Evolutionary conservation across 2,888 invertebrate species (phyloP).

Genomic region (Agapostemon virescens): DNA sequence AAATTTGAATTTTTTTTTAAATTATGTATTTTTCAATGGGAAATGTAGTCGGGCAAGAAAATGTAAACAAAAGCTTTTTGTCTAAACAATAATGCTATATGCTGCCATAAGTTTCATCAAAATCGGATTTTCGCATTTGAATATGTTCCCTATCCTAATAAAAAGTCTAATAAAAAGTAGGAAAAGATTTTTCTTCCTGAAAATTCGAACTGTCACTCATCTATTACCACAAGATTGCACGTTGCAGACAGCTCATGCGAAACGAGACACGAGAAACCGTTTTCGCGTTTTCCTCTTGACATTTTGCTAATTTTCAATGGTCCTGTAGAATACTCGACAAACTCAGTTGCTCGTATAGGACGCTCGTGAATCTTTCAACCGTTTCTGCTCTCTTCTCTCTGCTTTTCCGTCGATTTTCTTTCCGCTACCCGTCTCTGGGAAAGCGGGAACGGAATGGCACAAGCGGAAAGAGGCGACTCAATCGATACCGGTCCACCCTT

Average conservation of each 20-base stretch:
- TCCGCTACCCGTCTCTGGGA: conserved; percentile 9
- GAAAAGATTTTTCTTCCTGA: background rate
- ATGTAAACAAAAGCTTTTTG: no score
- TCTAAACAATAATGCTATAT: no score
- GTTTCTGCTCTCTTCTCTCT: background rate
- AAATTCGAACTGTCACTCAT: background rate
- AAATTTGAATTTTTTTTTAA: no score
- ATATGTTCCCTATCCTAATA: no score
- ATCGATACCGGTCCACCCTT: conserved; percentile 66
- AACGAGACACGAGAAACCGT: conserved; percentile 9
- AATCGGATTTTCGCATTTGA: no score
- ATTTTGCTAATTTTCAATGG: conserved; percentile 37
- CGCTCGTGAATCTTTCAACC: conserved; percentile 53
- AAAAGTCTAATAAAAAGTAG: no score
- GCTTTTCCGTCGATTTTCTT: conserved; percentile 7
- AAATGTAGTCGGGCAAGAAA: no score
- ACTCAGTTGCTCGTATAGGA: conserved; percentile 28
- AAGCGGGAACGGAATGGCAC: conserved; percentile 50
- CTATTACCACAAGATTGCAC: background rate
- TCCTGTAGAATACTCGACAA: conserved; percentile 3
- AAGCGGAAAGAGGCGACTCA: conserved; percentile 47
- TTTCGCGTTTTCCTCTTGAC: conserved; percentile 10
- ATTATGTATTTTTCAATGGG: no score
- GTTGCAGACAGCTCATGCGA: background rate
- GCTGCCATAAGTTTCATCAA: no score